These are phyloP conservation scores for Anhinga rufa DNA, from an alignment of 2,113 vertebrate genomes.

Conservation along the genomic window DNA sequence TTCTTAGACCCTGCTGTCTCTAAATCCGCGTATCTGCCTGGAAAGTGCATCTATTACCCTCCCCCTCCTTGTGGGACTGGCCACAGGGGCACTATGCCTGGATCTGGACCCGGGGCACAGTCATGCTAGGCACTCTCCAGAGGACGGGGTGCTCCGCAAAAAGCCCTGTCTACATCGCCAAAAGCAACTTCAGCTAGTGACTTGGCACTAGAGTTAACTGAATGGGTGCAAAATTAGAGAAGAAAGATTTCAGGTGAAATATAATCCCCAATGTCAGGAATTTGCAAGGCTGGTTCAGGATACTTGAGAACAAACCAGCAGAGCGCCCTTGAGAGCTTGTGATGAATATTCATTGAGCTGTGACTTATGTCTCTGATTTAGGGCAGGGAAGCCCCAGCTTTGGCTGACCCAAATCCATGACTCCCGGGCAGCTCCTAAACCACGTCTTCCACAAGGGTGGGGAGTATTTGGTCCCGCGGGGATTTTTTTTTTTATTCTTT, in stretches of 20 bases:
- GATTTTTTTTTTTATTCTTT: not conserved
- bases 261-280: not conserved
- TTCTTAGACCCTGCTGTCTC: not conserved
- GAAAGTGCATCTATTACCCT: not conserved
- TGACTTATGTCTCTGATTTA: not conserved
- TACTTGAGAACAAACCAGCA: not conserved
- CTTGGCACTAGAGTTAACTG: not conserved
- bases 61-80: rapidly evolving
- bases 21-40: rapidly evolving
- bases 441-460: too few species aligned
- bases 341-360: not conserved
- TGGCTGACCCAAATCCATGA: rapidly evolving
- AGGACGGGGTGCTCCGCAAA: not conserved
- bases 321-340: not conserved
- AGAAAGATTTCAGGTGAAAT: not conserved
- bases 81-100: rapidly evolving
- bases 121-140: not conserved
- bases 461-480: not conserved
- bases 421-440: not conserved
- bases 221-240: not conserved
- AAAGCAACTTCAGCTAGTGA: not conserved
- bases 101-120: not conserved
- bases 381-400: not conserved
- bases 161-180: not conserved
- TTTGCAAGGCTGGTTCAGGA: not conserved